phyloP scores from a whole-genome alignment of 1,140 invertebrate species.

The Ditylenchus dipsaci region DNA sequence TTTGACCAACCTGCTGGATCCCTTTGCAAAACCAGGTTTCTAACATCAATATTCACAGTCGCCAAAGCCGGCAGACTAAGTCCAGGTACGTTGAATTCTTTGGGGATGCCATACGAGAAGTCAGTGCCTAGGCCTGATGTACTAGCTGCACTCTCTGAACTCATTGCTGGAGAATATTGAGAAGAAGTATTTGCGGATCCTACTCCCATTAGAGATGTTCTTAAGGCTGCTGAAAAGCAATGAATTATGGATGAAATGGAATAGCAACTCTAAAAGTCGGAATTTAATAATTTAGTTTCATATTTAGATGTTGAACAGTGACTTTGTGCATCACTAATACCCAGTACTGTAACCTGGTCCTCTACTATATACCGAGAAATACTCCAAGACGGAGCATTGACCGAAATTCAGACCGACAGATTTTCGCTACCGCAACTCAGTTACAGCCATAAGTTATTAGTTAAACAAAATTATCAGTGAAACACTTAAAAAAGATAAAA shows the following conservation, averaged over 20 bases:
- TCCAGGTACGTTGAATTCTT: constrained; percentile 61
- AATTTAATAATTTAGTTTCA: too few species aligned
- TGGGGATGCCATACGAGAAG: constrained; percentile 33
- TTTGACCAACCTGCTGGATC: constrained; percentile 64
- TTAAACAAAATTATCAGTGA: too few species aligned
- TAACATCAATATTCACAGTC: constrained; percentile 69
- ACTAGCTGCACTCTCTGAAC: constrained; percentile 1
- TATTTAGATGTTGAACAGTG: too few species aligned
- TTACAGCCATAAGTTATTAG: too few species aligned
- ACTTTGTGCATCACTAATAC: too few species aligned
- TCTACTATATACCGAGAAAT: too few species aligned
- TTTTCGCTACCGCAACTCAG: too few species aligned
- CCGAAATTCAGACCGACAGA: too few species aligned
- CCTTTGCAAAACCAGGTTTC: constrained; percentile 73
- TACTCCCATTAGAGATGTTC: background rate
- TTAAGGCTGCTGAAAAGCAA: background rate
- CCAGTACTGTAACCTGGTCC: too few species aligned
- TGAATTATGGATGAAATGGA: background rate
- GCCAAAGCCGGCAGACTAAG: constrained; percentile 74
- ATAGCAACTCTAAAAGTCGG: background rate
- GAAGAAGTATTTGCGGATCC: background rate
- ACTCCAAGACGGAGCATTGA: too few species aligned
- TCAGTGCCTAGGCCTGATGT: background rate
- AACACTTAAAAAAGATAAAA: too few species aligned
- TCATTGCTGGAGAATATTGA: constrained; percentile 2